Conservation (phyloP, 2,797 vertebrate genomes). For the Lagorchestes hirsutus region DNA sequence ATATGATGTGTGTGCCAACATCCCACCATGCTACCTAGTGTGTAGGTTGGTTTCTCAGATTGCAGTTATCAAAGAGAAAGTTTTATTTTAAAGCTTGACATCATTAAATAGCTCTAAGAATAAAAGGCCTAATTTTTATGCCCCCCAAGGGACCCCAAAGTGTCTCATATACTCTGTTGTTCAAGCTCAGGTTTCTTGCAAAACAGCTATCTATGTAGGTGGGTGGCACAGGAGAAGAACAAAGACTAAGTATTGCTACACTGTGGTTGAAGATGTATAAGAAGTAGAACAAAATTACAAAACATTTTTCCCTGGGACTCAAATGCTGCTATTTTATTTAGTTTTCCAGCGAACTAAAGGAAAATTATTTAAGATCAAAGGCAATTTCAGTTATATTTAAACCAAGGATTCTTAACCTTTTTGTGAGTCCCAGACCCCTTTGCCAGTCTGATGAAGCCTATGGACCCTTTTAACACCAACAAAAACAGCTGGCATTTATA, state of each 20-base stretch:
- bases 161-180: slow-evolving; percentile 28
- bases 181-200: slow-evolving; percentile 32
- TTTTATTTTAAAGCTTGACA: slow-evolving; percentile 67
- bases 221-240: neutral
- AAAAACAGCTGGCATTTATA: neutral
- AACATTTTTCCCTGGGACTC: slow-evolving; percentile 48
- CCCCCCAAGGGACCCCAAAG: slow-evolving; percentile 36
- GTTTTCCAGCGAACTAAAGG: neutral
- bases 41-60: slow-evolving; percentile 51
- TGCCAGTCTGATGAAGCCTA: neutral
- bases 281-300: slow-evolving; percentile 13
- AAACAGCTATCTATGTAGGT: neutral
- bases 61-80: slow-evolving; percentile 52
- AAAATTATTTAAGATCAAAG: neutral
- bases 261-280: slow-evolving; percentile 35
- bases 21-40: slow-evolving; percentile 3
- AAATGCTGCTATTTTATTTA: neutral
- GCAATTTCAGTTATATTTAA: neutral
- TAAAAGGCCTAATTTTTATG: slow-evolving; percentile 72
- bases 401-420: neutral
- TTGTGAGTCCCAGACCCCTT: neutral
- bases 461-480: neutral
- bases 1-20: slow-evolving; percentile 39
- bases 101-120: slow-evolving; percentile 70
- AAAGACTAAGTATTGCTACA: neutral